phyloP scores from a whole-genome alignment of 2,113 vertebrate genomes.

The Gymnarchus niloticus region DNA sequence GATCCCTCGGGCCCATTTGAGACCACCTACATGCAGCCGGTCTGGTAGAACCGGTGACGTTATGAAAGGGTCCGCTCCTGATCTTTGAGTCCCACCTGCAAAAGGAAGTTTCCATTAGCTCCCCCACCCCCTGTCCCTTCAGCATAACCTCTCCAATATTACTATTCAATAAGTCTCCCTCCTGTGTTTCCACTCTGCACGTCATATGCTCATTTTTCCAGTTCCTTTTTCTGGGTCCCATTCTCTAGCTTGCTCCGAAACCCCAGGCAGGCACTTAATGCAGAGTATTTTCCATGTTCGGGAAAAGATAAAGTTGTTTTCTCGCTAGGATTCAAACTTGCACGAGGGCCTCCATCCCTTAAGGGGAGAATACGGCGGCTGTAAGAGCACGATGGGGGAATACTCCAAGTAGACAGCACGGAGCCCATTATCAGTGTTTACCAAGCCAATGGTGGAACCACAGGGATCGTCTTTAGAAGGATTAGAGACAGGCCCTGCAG shows the following conservation, averaged over 20 bases:
- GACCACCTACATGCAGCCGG: neutral
- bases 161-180: neutral
- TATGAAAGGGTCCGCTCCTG: neutral
- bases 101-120: neutral
- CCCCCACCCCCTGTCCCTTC: neutral
- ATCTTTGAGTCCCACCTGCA: neutral
- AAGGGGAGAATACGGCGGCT: conserved; percentile 26
- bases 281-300: conserved; percentile 34
- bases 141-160: neutral
- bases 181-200: conserved; percentile 3
- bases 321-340: conserved; percentile 33
- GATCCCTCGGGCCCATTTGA: too few relatives aligned
- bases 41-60: neutral
- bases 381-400: conserved; percentile 22
- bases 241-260: conserved; percentile 20
- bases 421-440: conserved; percentile 45
- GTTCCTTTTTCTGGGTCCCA: neutral
- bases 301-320: conserved; percentile 39
- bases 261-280: conserved; percentile 33
- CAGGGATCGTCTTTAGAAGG: conserved; percentile 40
- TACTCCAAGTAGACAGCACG: conserved; percentile 21
- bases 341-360: conserved; percentile 31
- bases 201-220: neutral
- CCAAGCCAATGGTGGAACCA: conserved; percentile 39
- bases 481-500: conserved; percentile 40